Conservation (phyloP, 2,113 vertebrate species). For the Setophaga coronata region DNA sequence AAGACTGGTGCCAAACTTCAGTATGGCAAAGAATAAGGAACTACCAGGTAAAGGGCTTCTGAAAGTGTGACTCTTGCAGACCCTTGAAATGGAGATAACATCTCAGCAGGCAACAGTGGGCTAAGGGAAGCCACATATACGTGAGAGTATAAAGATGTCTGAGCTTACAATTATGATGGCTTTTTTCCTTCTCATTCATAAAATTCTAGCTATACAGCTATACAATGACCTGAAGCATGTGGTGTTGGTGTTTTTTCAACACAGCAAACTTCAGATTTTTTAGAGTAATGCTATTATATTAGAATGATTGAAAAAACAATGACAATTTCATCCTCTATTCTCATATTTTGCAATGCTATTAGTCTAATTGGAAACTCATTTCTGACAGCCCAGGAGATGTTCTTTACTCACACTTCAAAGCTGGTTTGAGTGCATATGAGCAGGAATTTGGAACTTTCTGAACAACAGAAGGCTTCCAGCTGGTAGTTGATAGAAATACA, state of each 20-base stretch:
- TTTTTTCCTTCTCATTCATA: background rate
- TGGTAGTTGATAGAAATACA: background rate
- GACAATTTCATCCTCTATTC: background rate
- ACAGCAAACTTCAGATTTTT: background rate
- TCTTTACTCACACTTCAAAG: background rate
- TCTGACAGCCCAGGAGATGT: background rate
- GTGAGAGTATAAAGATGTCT: background rate
- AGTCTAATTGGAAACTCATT: background rate
- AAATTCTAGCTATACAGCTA: background rate
- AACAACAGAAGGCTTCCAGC: slow-evolving; percentile 7
- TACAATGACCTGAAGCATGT: background rate
- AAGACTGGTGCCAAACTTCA: background rate
- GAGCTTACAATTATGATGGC: background rate
- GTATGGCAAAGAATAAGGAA: background rate
- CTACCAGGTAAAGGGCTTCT: background rate
- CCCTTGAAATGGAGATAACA: background rate
- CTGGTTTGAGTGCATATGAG: background rate
- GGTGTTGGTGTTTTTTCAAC: background rate
- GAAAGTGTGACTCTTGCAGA: background rate
- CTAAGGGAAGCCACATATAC: rapidly evolving
- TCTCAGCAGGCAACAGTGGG: background rate
- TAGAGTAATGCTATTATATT: background rate
- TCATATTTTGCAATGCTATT: background rate
- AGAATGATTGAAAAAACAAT: background rate
- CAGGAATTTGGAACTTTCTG: background rate